These are phyloP conservation scores for Phrynocephalus forsythii DNA, from an alignment of 2,797 vertebrate species.

Conservation along the genomic window DNA sequence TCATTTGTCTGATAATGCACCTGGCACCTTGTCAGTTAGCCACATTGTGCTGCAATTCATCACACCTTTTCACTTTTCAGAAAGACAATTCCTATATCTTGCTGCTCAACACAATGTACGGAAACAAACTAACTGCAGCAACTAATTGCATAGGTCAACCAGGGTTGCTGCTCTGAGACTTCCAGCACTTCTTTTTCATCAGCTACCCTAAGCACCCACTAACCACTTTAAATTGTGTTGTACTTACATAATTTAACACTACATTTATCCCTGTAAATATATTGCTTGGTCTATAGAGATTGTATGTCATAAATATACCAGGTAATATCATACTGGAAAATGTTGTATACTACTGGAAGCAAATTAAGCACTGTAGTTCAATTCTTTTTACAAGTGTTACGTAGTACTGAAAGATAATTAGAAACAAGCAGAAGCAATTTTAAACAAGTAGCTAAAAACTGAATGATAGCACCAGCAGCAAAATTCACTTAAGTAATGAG, in stretches of 20 bases:
- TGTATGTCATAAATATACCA: neutral
- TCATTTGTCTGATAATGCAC: too few relatives aligned
- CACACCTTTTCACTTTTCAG: neutral
- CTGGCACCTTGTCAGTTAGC: too few relatives aligned
- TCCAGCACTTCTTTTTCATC: neutral
- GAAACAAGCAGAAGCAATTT: conserved; percentile 49
- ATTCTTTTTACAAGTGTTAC: neutral
- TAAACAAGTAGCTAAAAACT: conserved; percentile 50
- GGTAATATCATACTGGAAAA: too few relatives aligned
- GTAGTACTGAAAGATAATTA: neutral
- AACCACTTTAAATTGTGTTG: neutral
- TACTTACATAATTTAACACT: neutral
- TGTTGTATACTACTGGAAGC: too few relatives aligned
- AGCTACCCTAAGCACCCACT: neutral
- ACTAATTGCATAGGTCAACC: neutral
- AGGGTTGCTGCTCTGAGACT: neutral
- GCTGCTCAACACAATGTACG: neutral
- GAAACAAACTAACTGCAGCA: neutral
- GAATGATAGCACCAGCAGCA: conserved; percentile 46
- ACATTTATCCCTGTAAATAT: neutral
- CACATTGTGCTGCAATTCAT: too few relatives aligned
- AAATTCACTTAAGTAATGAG: conserved; percentile 58
- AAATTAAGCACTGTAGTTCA: neutral
- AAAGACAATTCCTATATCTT: neutral
- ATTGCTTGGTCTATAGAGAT: neutral